These are phyloP conservation scores for Pammene aurita DNA, from an alignment of 2,888 invertebrate genomes.

Conservation along the genomic window DNA sequence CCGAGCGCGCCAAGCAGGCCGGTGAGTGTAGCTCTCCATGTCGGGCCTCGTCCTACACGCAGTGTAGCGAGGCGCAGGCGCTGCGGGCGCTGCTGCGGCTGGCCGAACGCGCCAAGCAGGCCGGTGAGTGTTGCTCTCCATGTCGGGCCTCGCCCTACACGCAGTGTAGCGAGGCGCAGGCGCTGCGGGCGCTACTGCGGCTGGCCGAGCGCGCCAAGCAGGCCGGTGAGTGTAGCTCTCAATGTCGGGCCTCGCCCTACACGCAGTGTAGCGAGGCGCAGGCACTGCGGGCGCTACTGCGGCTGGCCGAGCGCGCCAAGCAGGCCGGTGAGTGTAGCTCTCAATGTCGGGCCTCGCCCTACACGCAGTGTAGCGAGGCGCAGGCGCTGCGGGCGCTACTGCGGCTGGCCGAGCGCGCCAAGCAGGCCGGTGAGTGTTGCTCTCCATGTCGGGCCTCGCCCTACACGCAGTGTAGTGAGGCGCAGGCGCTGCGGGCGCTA, in stretches of 20 bases:
- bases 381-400: constrained; percentile 89
- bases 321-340: constrained; percentile 76
- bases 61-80: constrained; percentile 95
- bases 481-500: constrained; percentile 90
- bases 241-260: constrained; percentile 86
- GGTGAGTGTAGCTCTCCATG: constrained; percentile 84
- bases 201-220: constrained; percentile 62
- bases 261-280: constrained; percentile 94
- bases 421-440: constrained; percentile 67
- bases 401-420: constrained; percentile 65
- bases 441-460: constrained; percentile 87
- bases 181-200: constrained; percentile 85
- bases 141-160: constrained; percentile 86
- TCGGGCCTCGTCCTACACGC: constrained; percentile 85
- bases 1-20: constrained; percentile 54
- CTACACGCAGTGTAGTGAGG: constrained; percentile 90
- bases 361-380: constrained; percentile 91
- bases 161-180: constrained; percentile 94
- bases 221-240: constrained; percentile 79
- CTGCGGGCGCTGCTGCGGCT: constrained; percentile 84
- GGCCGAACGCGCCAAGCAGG: constrained; percentile 58
- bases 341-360: constrained; percentile 86
- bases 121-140: constrained; percentile 81
- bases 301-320: constrained; percentile 64
- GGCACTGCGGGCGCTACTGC: constrained; percentile 86